A percentile compares a stretch with the other conserved stretches of the same genome.
Conservation (phyloP, 2,888 invertebrate species). For the Busseola fusca region DNA sequence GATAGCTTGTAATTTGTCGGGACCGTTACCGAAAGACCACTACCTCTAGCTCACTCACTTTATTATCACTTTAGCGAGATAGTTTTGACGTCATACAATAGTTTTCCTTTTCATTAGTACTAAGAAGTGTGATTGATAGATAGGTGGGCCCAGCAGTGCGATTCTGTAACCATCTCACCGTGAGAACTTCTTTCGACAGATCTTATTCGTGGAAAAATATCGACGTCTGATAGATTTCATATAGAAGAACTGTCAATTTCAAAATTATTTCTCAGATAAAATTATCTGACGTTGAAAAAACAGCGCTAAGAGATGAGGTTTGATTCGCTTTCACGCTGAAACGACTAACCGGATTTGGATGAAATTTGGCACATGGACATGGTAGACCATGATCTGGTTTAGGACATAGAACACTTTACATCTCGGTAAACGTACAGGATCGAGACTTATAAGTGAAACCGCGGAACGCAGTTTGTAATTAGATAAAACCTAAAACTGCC, state of each 20-base stretch:
- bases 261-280: too few relatives aligned
- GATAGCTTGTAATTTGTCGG: slow-evolving; percentile 57
- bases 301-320: not conserved
- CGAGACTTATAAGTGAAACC: not conserved
- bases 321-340: not conserved
- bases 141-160: not conserved
- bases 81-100: not conserved
- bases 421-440: not conserved
- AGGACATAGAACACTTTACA: not conserved
- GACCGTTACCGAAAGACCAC: slow-evolving; percentile 34
- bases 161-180: too few relatives aligned
- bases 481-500: not conserved
- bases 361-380: not conserved
- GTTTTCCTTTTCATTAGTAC: not conserved
- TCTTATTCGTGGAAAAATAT: too few relatives aligned
- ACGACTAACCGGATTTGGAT: not conserved
- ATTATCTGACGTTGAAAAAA: too few relatives aligned
- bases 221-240: too few relatives aligned
- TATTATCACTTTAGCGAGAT: slow-evolving; percentile 28
- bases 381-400: not conserved
- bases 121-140: not conserved
- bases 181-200: too few relatives aligned
- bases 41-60: slow-evolving; percentile 28
- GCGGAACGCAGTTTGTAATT: not conserved
- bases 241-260: too few relatives aligned